These are phyloP conservation scores for Recurvirostra avosetta DNA, from an alignment of 2,113 vertebrate genomes.

Conservation along the genomic window DNA sequence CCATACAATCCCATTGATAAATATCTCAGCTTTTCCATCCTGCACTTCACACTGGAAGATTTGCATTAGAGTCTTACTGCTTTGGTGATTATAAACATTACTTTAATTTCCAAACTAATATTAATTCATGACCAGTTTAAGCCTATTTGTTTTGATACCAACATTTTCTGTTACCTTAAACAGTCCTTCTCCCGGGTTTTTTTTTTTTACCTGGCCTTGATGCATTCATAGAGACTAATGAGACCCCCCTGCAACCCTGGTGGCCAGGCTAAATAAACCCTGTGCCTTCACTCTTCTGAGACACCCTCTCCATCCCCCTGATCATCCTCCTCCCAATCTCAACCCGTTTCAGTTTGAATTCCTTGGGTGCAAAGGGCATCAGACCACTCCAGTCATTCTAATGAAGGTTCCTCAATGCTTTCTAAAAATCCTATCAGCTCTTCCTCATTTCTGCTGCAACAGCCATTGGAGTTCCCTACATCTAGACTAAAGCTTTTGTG, in stretches of 20 bases:
- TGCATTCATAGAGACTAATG: not conserved
- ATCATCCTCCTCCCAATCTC: not conserved
- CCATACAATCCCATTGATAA: not conserved
- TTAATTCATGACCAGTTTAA: not conserved
- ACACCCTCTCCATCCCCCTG: not conserved
- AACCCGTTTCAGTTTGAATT: not conserved
- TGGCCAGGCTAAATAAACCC: not conserved
- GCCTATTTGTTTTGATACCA: not conserved
- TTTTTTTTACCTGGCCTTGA: not conserved
- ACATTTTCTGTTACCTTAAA: not conserved
- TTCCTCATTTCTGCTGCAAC: not conserved
- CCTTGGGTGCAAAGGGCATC: too few relatives aligned
- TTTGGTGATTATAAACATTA: not conserved
- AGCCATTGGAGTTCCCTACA: not conserved
- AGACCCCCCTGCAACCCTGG: not conserved
- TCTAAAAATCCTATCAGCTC: not conserved
- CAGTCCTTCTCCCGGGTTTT: too few relatives aligned
- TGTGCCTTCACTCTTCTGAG: not conserved
- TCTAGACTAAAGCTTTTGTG: not conserved
- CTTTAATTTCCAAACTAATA: not conserved
- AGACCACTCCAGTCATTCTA: not conserved
- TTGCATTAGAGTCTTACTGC: not conserved
- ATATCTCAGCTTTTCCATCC: not conserved
- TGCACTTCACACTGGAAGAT: not conserved
- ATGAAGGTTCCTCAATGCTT: not conserved